Evolutionary conservation across 1,140 invertebrate genomes (phyloP).

Genomic region (Papilio xuthus): DNA sequence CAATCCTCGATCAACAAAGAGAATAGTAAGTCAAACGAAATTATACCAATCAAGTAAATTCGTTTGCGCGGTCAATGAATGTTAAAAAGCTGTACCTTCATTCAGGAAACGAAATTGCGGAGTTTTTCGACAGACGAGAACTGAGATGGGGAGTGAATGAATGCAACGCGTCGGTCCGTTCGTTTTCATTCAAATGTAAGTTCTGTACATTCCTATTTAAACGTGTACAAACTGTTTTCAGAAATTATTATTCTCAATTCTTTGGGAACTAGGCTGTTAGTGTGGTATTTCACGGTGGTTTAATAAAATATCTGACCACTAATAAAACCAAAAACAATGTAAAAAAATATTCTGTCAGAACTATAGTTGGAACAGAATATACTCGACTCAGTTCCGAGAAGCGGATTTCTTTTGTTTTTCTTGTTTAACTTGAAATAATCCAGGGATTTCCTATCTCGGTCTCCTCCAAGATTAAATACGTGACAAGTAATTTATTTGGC

Average conservation of each 20-base stretch:
- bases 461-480: background rate
- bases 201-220: slow-evolving; percentile 54
- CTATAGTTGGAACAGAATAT: background rate
- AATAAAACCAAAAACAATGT: too few species aligned
- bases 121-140: slow-evolving; percentile 28
- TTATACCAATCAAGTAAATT: slow-evolving; percentile 13
- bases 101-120: background rate
- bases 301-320: too few species aligned
- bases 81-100: background rate
- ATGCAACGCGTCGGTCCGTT: slow-evolving; percentile 46
- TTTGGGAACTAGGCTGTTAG: background rate
- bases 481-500: slow-evolving; percentile 16
- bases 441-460: background rate
- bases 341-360: background rate
- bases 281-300: too few species aligned
- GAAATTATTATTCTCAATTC: slow-evolving; percentile 49
- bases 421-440: background rate
- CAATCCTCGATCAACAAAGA: background rate
- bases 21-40: background rate
- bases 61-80: slow-evolving; percentile 1
- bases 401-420: background rate
- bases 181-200: slow-evolving; percentile 60
- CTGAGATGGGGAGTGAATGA: slow-evolving; percentile 39
- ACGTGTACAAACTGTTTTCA: slow-evolving; percentile 48
- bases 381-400: background rate